Evolutionary conservation across 2,888 invertebrate species (phyloP).

Genomic region (Andrena trimmerana): DNA sequence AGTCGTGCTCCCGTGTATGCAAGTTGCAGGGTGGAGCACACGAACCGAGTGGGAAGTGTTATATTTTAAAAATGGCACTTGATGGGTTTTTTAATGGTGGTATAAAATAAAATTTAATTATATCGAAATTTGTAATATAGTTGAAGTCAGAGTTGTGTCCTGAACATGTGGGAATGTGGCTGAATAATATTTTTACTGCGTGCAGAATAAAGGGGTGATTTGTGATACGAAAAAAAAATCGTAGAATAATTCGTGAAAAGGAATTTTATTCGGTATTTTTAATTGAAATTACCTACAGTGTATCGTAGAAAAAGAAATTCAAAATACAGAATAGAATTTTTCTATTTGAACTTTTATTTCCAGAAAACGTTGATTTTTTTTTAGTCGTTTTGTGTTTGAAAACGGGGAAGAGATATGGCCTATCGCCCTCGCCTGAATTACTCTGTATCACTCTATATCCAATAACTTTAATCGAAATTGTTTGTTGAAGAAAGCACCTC

Average conservation of each 20-base stretch:
- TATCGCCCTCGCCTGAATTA: slow-evolving; percentile 22
- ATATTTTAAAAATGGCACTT: too few species aligned
- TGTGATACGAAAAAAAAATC: not conserved
- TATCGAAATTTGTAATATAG: too few species aligned
- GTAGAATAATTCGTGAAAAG: not conserved
- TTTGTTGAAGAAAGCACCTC: slow-evolving; percentile 18
- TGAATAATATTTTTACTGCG: not conserved
- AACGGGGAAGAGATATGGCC: slow-evolving; percentile 13
- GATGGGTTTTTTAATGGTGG: too few species aligned
- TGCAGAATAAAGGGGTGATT: not conserved
- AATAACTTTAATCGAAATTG: slow-evolving; percentile 4
- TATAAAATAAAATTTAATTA: not conserved
- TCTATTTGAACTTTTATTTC: too few species aligned
- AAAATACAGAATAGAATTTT: too few species aligned
- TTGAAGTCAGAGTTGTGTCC: not conserved
- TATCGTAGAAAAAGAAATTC: too few species aligned
- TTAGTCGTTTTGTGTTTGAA: not conserved
- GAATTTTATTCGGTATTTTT: not conserved
- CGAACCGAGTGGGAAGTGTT: too few species aligned
- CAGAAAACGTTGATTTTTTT: not conserved
- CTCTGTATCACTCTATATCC: slow-evolving; percentile 1
- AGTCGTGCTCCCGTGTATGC: not conserved
- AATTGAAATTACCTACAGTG: not conserved
- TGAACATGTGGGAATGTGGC: not conserved
- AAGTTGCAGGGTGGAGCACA: not conserved